These are phyloP conservation scores for Triplophysa siluroides DNA, from an alignment of 2,113 vertebrate genomes.

Conservation along the genomic window DNA sequence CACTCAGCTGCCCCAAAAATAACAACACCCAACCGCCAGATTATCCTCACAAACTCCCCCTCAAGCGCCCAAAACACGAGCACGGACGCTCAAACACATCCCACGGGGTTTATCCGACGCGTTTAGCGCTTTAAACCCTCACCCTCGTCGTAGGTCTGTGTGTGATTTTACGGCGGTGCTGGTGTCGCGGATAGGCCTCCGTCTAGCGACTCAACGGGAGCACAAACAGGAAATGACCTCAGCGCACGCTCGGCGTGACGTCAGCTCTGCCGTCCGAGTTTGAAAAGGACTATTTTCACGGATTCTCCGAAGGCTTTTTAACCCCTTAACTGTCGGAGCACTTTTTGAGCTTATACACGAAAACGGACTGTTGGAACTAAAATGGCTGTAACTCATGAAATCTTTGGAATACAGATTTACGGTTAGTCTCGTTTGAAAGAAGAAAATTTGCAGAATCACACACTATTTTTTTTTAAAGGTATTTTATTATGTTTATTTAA, in stretches of 20 bases:
- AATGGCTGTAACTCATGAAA: too few species aligned
- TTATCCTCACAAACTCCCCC: constrained; percentile 58
- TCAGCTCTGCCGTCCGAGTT: constrained; percentile 15
- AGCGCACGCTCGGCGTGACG: constrained; percentile 7
- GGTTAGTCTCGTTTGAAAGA: too few species aligned
- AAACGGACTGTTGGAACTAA: too few species aligned
- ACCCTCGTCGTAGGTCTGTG: constrained; percentile 3
- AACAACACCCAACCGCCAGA: constrained; percentile 53
- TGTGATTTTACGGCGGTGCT: constrained; percentile 14
- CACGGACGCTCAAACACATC: constrained; percentile 14
- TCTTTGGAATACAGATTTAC: too few species aligned
- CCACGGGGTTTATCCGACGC: neutral
- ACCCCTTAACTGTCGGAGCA: too few species aligned
- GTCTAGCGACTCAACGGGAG: constrained; percentile 59
- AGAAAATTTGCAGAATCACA: too few species aligned
- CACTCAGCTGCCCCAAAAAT: constrained; percentile 67
- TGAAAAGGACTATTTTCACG: neutral
- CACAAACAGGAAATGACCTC: constrained; percentile 76
- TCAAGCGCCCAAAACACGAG: constrained; percentile 16
- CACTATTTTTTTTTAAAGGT: too few species aligned
- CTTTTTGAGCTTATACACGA: too few species aligned
- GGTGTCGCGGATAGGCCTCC: constrained; percentile 51
- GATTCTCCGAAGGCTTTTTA: too few species aligned
- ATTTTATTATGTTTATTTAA: too few species aligned
- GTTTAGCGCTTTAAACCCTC: constrained; percentile 18